Evolutionary conservation across 2,888 invertebrate genomes (phyloP), one percentile per base, ranked within the genome.

Genomic region (Abrostola tripartita): DNA sequence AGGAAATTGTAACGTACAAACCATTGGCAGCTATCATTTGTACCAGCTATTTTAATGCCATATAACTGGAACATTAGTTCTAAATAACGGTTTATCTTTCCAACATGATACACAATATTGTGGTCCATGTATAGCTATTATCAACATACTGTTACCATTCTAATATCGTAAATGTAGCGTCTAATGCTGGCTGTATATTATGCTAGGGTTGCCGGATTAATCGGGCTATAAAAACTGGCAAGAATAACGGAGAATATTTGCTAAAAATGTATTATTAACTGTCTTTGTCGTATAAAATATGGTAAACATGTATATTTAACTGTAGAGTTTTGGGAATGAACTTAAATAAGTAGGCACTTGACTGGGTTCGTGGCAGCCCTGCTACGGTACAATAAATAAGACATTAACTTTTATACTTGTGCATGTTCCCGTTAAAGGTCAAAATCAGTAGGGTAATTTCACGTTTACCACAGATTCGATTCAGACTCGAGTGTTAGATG

Each of bases 171-270:
- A 49, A 61, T 55, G 44, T 47, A 24, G 12, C 35, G 41, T 47
- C 38, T 57, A 75, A 71, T 65, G 49, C 12, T 37, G 14, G 14
- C 51, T 44, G 42, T 52, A 52, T 50, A 47, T 58, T 60, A 42
- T 9, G 44, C 14, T 47, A 47, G 44, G 44, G 44, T 47, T 47
- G 44, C 44, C 44, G 14, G 44, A 47, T 47, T 47, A 47, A 47
- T 47, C 44, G 44, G 8, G 44, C 44, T 47, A 47, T 47, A 47
- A 47, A 47, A 47, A 47, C 4, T 24, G 10, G 24, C 44, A 47
- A 47, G 44, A 47, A 47, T 47, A 47, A 47, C 10, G 44, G 44
- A 0, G 44, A 14, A 24, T 47, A 8, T 47, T 47, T 47, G 8
- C 24, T 14, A 24, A 47, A 24, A 14, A 47, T 47, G 44, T 24